A percentile compares a stretch with the other conserved stretches of the same genome.
These are phyloP conservation scores for Penaeus japonicus DNA, from an alignment of 1,140 invertebrate genomes.

Conservation along the genomic window DNA sequence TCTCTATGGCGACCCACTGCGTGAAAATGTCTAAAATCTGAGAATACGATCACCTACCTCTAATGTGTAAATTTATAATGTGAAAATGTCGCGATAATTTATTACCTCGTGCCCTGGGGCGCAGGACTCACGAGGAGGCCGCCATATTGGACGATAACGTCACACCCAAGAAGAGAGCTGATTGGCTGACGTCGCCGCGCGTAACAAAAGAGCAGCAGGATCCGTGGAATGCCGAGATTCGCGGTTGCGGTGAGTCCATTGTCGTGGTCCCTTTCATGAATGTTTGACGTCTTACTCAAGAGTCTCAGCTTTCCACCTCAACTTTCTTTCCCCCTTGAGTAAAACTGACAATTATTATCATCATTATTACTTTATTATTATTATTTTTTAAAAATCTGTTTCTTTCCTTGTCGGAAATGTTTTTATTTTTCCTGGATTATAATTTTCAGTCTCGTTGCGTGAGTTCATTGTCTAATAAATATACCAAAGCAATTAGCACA, in stretches of 20 bases:
- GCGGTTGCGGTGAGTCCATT: slow-evolving; percentile 29
- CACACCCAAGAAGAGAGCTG: neutral
- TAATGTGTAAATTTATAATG: slow-evolving; percentile 48
- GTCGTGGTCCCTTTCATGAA: slow-evolving; percentile 10
- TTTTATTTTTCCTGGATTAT: too few relatives aligned
- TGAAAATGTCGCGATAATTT: slow-evolving; percentile 44
- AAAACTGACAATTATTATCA: too few relatives aligned
- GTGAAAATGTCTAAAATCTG: slow-evolving; percentile 22
- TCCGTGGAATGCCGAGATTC: slow-evolving; percentile 40
- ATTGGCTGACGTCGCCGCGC: neutral
- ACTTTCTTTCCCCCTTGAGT: neutral
- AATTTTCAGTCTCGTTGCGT: too few relatives aligned
- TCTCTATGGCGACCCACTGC: neutral
- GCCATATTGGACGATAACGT: slow-evolving; percentile 43
- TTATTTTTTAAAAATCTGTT: too few relatives aligned
- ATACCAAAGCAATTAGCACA: too few relatives aligned
- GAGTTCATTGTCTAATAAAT: too few relatives aligned
- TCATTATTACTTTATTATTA: too few relatives aligned
- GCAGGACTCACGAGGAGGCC: neutral
- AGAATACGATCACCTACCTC: slow-evolving; percentile 6
- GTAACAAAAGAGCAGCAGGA: slow-evolving; percentile 51
- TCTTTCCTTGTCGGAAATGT: too few relatives aligned
- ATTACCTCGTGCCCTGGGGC: neutral
- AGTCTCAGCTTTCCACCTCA: neutral
- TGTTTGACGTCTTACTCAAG: slow-evolving; percentile 32